Percentiles rank a stretch among this genome's conserved stretches.
Conservation (phyloP, 2,888 invertebrate species). For the Drosophila ezoana region DNA sequence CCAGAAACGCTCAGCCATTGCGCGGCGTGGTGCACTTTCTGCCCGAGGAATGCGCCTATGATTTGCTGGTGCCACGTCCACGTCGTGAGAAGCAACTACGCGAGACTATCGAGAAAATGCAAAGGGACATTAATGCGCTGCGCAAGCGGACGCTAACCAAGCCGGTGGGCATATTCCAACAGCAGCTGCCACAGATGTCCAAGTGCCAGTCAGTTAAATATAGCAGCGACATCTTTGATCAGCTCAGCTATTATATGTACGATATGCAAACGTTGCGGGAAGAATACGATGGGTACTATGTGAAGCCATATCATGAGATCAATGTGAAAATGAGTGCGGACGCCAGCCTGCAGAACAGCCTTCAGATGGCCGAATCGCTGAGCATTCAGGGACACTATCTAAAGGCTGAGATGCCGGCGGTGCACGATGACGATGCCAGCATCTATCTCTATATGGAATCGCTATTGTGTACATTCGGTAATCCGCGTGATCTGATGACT, state of each 20-base stretch:
- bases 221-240: constrained; percentile 69
- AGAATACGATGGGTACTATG: constrained; percentile 74
- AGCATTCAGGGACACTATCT: constrained; percentile 67
- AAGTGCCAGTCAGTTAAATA: constrained; percentile 64
- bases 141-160: constrained; percentile 66
- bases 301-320: constrained; percentile 63
- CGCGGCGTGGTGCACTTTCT: constrained; percentile 78
- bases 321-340: constrained; percentile 62
- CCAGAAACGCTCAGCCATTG: constrained; percentile 63
- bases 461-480: constrained; percentile 64
- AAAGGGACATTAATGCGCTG: constrained; percentile 57
- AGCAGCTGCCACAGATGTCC: constrained; percentile 77
- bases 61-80: constrained; percentile 71
- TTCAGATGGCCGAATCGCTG: constrained; percentile 53
- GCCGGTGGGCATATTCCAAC: constrained; percentile 73
- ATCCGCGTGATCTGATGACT: constrained; percentile 51
- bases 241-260: constrained; percentile 77
- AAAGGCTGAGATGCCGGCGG: constrained; percentile 48
- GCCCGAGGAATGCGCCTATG: constrained; percentile 74
- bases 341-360: constrained; percentile 35
- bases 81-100: constrained; percentile 53
- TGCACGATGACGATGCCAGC: constrained; percentile 54
- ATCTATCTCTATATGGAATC: constrained; percentile 75
- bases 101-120: constrained; percentile 58
- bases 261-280: constrained; percentile 75